Conservation (phyloP, 1,140 invertebrate species). For the Thaumetopoea pityocampa region DNA sequence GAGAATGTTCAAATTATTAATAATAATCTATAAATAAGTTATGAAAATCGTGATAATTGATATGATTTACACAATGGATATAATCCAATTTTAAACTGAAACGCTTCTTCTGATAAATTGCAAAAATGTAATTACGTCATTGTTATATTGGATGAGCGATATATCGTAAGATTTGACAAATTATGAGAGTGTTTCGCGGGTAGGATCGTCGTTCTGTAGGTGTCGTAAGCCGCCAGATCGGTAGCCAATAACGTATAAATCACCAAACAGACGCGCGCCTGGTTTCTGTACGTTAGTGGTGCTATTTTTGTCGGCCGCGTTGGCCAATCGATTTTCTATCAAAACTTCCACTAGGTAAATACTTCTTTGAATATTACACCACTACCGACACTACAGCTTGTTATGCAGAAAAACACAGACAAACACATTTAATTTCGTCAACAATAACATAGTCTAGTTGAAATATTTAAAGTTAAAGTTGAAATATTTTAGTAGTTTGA, state of each 20-base stretch:
- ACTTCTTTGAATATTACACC: constrained; percentile 18
- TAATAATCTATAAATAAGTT: too few relatives aligned
- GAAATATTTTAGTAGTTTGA: too few relatives aligned
- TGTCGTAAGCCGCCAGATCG: constrained; percentile 55
- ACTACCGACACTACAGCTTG: too few relatives aligned
- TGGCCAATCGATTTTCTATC: constrained; percentile 50
- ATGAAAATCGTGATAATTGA: too few relatives aligned
- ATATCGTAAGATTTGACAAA: constrained; percentile 29
- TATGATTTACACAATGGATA: too few relatives aligned
- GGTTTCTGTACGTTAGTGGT: constrained; percentile 64
- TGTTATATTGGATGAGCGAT: constrained; percentile 3
- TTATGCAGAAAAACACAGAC: too few relatives aligned
- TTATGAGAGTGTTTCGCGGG: constrained; percentile 9
- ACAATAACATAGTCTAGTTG: too few relatives aligned
- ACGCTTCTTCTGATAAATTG: too few relatives aligned
- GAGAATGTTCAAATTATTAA: too few relatives aligned
- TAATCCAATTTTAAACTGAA: not conserved
- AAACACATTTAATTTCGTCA: too few relatives aligned
- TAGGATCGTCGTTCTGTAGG: constrained; percentile 21
- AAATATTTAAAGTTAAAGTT: too few relatives aligned
- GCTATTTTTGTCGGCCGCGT: constrained; percentile 57
- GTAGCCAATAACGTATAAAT: constrained; percentile 65
- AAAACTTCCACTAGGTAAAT: constrained; percentile 46
- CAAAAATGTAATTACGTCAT: too few relatives aligned
- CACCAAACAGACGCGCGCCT: constrained; percentile 56